Base-by-base conservation (phyloP, 1,140 invertebrate species). In the Thaumetopoea pityocampa region DNA sequence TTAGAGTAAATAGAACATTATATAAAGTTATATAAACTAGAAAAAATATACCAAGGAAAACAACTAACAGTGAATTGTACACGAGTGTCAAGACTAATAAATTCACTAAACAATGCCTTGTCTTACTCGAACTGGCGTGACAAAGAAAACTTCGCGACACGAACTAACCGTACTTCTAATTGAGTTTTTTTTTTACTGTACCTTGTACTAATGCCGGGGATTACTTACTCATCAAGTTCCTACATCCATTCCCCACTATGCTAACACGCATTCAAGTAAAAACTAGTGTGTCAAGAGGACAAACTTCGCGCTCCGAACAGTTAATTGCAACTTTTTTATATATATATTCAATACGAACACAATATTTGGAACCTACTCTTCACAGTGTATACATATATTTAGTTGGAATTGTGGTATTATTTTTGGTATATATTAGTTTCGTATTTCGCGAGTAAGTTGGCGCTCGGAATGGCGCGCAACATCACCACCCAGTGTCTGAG, bases 161-260 rank as follows among this genome's bases (percentile, higher is more conserved):
- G 66, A 61, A 41, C 37, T 61, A 72, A 42, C 66, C 64, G 70
- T 67, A 65, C 59, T n/a, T 43, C 57, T 80, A 80, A 80, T 80
- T 83, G 63, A 65, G 69, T 66, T 76, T 79, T 62, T n/a, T n/a
- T 57, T 82, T 77, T 79, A 54, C 67, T 61, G 67, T 72, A 77
- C 61, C 67, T 61, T 57, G 64, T 67, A 72, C 68, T 68, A 72
- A 68, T 70, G 65, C 63, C 76, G 72, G 77, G 74, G 73, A 55
- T 63, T 67, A 77, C 73, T 83, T 76, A 83, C 71, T 77, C 76
- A 78, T 77, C 67, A 48, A 71, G 64, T 67, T 67, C 65, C 69
- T 67, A 73, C 67, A 65, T 76, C 70, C 73, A 72, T 77, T 72
- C 65, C 65, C 69, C 65, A 54, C 44, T 69, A 74, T 69, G 60